phyloP scores from a whole-genome alignment of 30 jellyfish, hydroid and myxozoan genomes.

The Turritopsis dohrnii region DNA sequence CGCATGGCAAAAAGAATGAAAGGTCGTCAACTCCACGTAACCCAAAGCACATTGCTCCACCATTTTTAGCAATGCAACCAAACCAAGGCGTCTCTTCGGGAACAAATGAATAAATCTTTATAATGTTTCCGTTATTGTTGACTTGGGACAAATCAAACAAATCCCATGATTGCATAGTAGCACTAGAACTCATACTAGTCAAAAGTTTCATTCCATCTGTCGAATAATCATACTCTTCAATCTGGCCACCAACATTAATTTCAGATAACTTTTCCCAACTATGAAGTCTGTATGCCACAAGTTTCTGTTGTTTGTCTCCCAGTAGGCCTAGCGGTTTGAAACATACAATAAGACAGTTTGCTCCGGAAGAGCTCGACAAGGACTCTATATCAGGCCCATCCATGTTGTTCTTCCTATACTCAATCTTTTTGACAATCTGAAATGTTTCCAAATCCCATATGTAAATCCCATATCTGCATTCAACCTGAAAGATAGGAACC shows the following conservation, averaged over 20 bases:
- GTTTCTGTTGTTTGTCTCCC: too few species aligned
- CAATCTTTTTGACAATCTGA: background rate
- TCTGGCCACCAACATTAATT: background rate
- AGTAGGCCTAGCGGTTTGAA: background rate
- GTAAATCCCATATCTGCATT: background rate
- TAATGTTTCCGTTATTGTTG: conserved; percentile 29
- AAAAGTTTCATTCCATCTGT: background rate
- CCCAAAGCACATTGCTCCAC: background rate
- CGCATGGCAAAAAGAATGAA: background rate
- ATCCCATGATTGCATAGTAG: conserved; percentile 38
- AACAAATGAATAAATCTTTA: conserved; percentile 34
- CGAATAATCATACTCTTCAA: background rate
- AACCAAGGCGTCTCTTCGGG: conserved; percentile 72
- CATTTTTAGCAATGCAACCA: conserved; percentile 40
- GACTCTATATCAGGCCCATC: too few species aligned
- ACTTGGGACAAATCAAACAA: conserved; percentile 54
- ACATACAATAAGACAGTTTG: background rate
- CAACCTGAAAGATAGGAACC: background rate
- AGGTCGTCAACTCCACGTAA: background rate
- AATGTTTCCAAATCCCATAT: background rate
- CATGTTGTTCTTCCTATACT: too few species aligned
- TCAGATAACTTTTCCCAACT: background rate
- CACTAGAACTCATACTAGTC: conserved; percentile 8
- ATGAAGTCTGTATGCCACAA: background rate
- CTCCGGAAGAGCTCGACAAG: background rate